Base-by-base conservation (phyloP, 2,888 invertebrate genomes). In the Gymnocheta viridis region DNA sequence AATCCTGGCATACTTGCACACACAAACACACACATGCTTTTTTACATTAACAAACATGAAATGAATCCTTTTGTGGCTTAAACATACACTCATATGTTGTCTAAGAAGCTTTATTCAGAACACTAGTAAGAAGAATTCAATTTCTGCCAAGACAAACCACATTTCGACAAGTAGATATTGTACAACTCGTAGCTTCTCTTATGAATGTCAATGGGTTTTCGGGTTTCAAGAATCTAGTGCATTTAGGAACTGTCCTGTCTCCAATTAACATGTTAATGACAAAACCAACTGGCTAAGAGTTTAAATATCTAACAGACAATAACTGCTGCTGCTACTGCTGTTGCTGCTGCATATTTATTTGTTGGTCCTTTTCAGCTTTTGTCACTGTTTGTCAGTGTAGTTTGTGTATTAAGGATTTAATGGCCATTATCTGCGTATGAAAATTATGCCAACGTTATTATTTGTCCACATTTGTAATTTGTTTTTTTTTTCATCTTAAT, bases 381-480 rank as follows among this genome's bases (percentile, higher is more conserved):
- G 22, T 17, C 12, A 58, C 19, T 84, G 74, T 82, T 82, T 67
- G 49, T 32, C 49, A 22, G 22, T 9, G 27, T 67, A 70, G 67
- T 66, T 41, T 41, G 66, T 51, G 66, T 72, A 72, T 83, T 74
- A 70, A 77, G 77, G 80, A 77, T 73, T 83, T 72, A 84, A 81
- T 84, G 58, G 70, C 77, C 67, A 73, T 81, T 84, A 81, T 80
- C 81, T 84, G 54, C 56, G 49, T 72, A 73, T 67, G 81, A 78
- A 76, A 83, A 83, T 83, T 83, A 83, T 83, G 80, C 70, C 83
- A 74, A 76, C 79, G 64, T 82, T 70, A 74, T 64, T 62, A 74
- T 62, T 41, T 22, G 17, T 6, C 14, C 22, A 4, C 12, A 22
- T 62, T 41, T 62, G 62, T 44, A 62, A n/a, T 51, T 78, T 69